Evolutionary conservation across 2,888 invertebrate genomes (phyloP), one percentile per base, ranked within the genome.

Genomic region (Macrosiphum euphorbiae): DNA sequence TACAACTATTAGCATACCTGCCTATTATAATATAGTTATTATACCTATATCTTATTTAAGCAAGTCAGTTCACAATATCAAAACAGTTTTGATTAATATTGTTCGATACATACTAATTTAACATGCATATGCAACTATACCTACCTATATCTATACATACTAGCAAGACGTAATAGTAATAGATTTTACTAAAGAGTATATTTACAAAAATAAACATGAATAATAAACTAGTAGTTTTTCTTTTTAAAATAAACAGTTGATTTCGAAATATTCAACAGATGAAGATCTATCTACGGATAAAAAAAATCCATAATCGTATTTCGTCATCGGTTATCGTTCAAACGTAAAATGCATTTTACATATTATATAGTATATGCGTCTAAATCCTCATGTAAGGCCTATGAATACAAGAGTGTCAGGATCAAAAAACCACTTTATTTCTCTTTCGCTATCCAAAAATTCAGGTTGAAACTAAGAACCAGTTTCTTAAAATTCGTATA

Each of bases 391-490:
- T 35, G 78, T 35, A 35, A 20, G 78, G 35, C 78, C 26, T 78
- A 35, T 78, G 78, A 78, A 35, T 35, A 3, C 35, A 78, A 35
- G 35, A 78, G 78, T 78, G 35, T 16, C 78, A 78, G 20, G 8
- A 78, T 78, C 78, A 35, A 78, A 78, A 35, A 78, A 78, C 78
- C 78, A 78, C 78, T 78, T 78, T 78, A 8, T 35, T 41, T 78
- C 78, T 78, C 78, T 78, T 78, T 35, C 20, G 35, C 78, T 78
- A 78, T 78, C 78, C 78, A 78, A 78, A 78, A 78, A 35, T 78
- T 0, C 78, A 78, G n/a, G 78, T 78, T 35, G 20, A 35, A 78
- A 78, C 78, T 20, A 35, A 78, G 35, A 78, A 78, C 78, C 78
- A 35, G 78, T 78, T 78, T 78, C 78, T 78, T 7, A 8, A 78